Evolutionary conservation across 2,113 vertebrate species (phyloP), one percentile per base, ranked within the genome.

Genomic region (Mesembrinibis cayennensis): DNA sequence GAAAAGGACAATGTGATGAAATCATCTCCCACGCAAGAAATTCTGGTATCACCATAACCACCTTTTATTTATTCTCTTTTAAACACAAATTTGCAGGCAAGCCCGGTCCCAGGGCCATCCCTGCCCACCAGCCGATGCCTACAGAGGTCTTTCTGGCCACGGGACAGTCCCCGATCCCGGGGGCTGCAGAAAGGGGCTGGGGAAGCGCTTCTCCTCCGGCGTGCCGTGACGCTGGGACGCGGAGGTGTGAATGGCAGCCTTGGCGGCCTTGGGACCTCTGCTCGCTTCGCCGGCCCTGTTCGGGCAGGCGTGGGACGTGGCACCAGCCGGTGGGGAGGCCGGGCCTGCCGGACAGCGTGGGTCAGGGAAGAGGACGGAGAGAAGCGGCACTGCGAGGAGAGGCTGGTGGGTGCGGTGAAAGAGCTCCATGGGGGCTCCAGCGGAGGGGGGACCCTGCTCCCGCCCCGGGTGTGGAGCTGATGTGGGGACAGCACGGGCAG

Each of bases 331-430:
- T 0, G 61, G 56, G 20, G 32, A 90, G 25, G 50, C 40, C 55
- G 26, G 0, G 4, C 53, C 13, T 10, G 27, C 4, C 30, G 10
- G 21, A 13, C 22, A 0, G 8, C 0, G 4, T 4, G 2, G 1
- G 19, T 49, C 38, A 19, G 40, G 4, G 55, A 30, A 49, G 22
- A 52, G 11, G 36, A 50, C 25, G 34, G 10, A 16, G 32, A 81
- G 5, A 32, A 49, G 13, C 4, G 7, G 21, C 72, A 30, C 12
- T 7, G 1, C 3, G 36, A 27, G 26, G 20, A 59, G 3, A 13
- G 0, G 1, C 5, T 1, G 3, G 16, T 2, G 20, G 52, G 22
- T 13, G 38, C 53, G 32, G 16, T 2, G 25, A 53, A 40, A 12
- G 6, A 11, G 18, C 26, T 45, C 15, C 32, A 27, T 13, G 9